phyloP scores from a whole-genome alignment of 2,797 vertebrate genomes.

The Momotus momota region DNA sequence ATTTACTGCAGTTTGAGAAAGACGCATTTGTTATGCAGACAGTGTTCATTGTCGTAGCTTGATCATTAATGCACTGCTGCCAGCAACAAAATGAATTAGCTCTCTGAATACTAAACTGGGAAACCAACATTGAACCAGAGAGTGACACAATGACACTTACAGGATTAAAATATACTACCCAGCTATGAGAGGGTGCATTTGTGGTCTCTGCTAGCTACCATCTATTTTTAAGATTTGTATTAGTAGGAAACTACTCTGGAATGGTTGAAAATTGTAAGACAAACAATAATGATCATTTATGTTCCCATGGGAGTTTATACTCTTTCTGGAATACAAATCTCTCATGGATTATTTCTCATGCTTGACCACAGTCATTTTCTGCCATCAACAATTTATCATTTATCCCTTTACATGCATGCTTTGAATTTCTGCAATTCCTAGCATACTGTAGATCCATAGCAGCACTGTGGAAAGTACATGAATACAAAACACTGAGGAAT shows the following conservation, averaged over 20 bases:
- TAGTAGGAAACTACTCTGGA: constrained; percentile 25
- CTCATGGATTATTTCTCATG: constrained; percentile 34
- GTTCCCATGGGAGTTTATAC: constrained; percentile 9
- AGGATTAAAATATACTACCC: constrained; percentile 61
- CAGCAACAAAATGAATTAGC: constrained; percentile 78
- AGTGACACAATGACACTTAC: constrained; percentile 65
- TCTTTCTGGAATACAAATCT: constrained; percentile 56
- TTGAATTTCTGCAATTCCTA: constrained; percentile 72
- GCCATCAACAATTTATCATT: constrained; percentile 61
- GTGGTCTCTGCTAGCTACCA: constrained; percentile 24
- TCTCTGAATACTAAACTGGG: constrained; percentile 75
- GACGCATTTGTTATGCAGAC: constrained; percentile 80
- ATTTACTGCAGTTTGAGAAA: constrained; percentile 79
- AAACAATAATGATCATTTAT: constrained; percentile 53
- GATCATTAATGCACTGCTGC: constrained; percentile 76
- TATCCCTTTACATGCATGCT: constrained; percentile 36
- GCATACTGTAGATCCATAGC: constrained; percentile 40
- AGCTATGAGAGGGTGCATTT: constrained; percentile 57
- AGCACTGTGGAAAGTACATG: constrained; percentile 34
- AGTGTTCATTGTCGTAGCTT: constrained; percentile 76
- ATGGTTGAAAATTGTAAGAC: not conserved
- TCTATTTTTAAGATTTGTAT: constrained; percentile 64
- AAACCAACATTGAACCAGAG: constrained; percentile 52
- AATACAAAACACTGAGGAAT: constrained; percentile 52
- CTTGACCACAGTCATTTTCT: constrained; percentile 18